Evolutionary conservation across 2,888 invertebrate genomes (phyloP), one percentile per base, ranked within the genome.

Genomic region (Cataglyphis albicans): DNA sequence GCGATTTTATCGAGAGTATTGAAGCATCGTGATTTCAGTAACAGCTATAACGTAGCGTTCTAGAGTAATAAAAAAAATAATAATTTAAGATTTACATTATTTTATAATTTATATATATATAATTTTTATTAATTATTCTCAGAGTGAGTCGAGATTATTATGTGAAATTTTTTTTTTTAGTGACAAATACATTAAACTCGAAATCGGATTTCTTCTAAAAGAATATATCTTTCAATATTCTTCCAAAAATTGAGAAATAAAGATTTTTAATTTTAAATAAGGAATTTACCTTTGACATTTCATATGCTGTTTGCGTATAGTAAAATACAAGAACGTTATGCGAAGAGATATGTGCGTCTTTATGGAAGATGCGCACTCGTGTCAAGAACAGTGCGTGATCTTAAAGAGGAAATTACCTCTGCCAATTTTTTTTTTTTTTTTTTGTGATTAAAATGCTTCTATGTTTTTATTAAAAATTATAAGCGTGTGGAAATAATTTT

Each of bases 21-120:
- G 78, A 59, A 78, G 44, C 78, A 44, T 59, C 44, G 44, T 32
- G 59, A 78, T 72, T 59, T 78, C 55, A 70, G 41, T 57, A 78
- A 70, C 55, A 68, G 57, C 41, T 29, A 57, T 18, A 57, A 35
- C 72, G 10, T 25, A 55, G 38, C 57, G 18, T 57, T 21, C 5
- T n/a, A 32, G 52, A 65, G 76, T 57, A 57, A 38, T 41, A 21
- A 41, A 78, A 78, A 9, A 32, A 55, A 15, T 41, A 41, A 2
- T 48, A 73, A 5, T 55, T 41, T n/a, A 15, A 35, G 5, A 68
- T 57, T 52, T 57, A 41, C 41, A 59, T 70, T 70, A 32, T 35
- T 41, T 35, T 35, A 38, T n/a, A 35, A 35, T 25, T n/a, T 12
- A 21, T 3, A 9, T 1, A 21, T 32, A 12, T 41, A 44, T 32